A percentile compares a stretch with the other conserved stretches of the same genome.
These are phyloP conservation scores for Cygnus atratus DNA, from an alignment of 2,113 vertebrate genomes.

Conservation along the genomic window DNA sequence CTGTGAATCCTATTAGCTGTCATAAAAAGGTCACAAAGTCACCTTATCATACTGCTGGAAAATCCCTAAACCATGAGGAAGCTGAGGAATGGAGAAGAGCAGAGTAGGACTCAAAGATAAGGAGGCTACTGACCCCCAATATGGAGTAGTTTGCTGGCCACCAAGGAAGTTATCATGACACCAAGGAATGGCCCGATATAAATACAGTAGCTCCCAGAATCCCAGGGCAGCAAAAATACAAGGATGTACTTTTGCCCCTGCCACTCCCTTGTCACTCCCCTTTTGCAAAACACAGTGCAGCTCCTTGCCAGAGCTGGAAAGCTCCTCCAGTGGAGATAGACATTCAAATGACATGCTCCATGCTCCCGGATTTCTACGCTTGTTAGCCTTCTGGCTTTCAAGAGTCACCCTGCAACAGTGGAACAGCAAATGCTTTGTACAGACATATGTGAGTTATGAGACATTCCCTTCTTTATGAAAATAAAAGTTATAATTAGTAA, in stretches of 20 bases:
- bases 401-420: neutral
- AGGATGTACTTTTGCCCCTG: neutral
- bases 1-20: neutral
- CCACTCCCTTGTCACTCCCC: neutral
- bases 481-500: accelerated
- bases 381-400: too few relatives aligned
- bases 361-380: accelerated
- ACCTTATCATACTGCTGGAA: neutral
- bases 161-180: neutral
- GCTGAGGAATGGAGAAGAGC: neutral
- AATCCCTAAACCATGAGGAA: neutral
- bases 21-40: constrained; percentile 32
- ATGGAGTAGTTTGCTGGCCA: neutral
- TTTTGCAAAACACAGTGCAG: neutral
- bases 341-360: accelerated
- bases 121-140: neutral
- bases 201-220: neutral
- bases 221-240: neutral
- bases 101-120: neutral
- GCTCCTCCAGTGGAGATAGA: neutral
- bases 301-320: neutral
- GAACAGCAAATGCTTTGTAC: neutral
- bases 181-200: accelerated
- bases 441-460: neutral
- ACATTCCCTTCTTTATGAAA: neutral